Percentiles rank a stretch among this genome's conserved stretches.
These are phyloP conservation scores for Schrankia costaestrigalis DNA, from an alignment of 2,888 invertebrate genomes.

Conservation along the genomic window DNA sequence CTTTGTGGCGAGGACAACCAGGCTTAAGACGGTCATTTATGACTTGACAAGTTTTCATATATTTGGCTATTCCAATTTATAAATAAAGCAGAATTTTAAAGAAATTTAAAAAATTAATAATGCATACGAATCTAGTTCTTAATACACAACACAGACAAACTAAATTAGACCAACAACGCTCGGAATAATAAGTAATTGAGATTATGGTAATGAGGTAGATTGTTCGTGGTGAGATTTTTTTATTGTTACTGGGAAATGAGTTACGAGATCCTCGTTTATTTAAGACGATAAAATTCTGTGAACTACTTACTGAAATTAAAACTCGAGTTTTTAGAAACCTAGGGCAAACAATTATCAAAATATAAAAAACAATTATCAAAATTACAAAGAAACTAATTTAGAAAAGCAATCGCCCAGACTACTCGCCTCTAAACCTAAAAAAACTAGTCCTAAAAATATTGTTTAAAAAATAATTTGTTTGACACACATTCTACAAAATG, in stretches of 20 bases:
- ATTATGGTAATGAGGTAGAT: conserved; percentile 45
- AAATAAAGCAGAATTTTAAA: too few species aligned
- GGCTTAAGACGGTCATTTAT: too few species aligned
- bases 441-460: too few species aligned
- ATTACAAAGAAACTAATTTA: too few species aligned
- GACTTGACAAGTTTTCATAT: too few species aligned
- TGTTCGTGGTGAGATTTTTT: conserved; percentile 34
- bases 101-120: conserved; percentile 15
- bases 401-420: too few species aligned
- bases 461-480: conserved; percentile 32
- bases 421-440: neutral
- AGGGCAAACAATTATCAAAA: too few species aligned
- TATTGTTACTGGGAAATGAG: conserved; percentile 35
- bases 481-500: conserved; percentile 28
- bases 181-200: conserved; percentile 41
- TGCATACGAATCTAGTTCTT: conserved; percentile 25
- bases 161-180: conserved; percentile 29
- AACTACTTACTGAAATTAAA: conserved; percentile 34
- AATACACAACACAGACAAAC: conserved; percentile 9
- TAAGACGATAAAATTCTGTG: conserved; percentile 20
- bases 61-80: too few species aligned
- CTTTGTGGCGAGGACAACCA: too few species aligned
- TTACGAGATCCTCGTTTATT: conserved; percentile 24
- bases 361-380: too few species aligned
- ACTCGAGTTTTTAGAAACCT: conserved; percentile 17